Percentiles rank a stretch among this genome's conserved stretches.
These are phyloP conservation scores for Phoeniculus purpureus DNA, from an alignment of 2,797 vertebrate species.

Conservation along the genomic window DNA sequence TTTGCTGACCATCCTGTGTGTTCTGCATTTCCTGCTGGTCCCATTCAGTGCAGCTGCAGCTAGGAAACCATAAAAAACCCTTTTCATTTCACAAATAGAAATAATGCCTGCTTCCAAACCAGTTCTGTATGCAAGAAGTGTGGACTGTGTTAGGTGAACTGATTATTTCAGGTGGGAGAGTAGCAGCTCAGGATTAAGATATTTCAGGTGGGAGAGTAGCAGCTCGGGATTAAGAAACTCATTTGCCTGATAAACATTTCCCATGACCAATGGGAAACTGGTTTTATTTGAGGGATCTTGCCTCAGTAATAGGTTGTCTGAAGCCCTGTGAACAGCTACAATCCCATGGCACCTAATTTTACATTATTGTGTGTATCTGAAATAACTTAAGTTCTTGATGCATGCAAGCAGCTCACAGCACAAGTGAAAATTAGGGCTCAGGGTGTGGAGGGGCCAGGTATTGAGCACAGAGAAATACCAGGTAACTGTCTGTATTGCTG, in stretches of 20 bases:
- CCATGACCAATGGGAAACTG: neutral
- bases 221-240: neutral
- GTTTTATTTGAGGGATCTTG: neutral
- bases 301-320: neutral
- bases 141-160: neutral
- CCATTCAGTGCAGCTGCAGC: neutral
- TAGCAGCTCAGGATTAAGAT: neutral
- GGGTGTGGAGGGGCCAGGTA: accelerated
- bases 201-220: neutral
- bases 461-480: neutral
- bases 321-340: neutral
- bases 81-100: neutral
- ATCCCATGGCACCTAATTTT: neutral
- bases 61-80: neutral
- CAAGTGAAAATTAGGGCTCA: neutral
- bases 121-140: neutral
- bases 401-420: neutral
- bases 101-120: neutral
- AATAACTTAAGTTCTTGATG: neutral
- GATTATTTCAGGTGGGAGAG: too few relatives aligned
- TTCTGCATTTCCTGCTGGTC: neutral
- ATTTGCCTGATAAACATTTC: neutral
- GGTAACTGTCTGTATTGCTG: neutral
- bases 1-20: neutral
- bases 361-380: neutral